Conservation (phyloP, 1,140 invertebrate genomes). For the Carposina sasakii region DNA sequence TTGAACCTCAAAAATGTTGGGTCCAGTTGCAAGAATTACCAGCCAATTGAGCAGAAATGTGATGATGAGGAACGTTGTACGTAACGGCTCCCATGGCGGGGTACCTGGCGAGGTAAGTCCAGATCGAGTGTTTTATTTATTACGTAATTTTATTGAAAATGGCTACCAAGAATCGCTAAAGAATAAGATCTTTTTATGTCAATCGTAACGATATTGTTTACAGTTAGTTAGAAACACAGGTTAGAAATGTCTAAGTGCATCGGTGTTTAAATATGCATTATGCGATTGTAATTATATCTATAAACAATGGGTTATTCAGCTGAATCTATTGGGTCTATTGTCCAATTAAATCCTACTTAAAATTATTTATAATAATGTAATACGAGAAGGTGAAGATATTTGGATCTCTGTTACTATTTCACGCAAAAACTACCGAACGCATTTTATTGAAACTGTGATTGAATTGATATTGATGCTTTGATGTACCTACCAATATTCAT, state of each 20-base stretch:
- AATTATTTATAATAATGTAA: too few species aligned
- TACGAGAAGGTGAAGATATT: too few species aligned
- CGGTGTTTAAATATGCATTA: too few species aligned
- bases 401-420: too few species aligned
- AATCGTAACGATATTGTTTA: neutral
- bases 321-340: too few species aligned
- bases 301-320: too few species aligned
- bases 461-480: too few species aligned
- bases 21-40: constrained; percentile 38
- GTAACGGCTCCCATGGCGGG: constrained; percentile 75
- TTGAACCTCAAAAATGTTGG: constrained; percentile 39
- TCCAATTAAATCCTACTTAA: too few species aligned
- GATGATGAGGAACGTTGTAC: constrained; percentile 69
- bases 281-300: too few species aligned
- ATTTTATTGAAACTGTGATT: too few species aligned
- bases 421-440: too few species aligned
- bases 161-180: neutral
- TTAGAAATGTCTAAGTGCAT: neutral
- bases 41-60: constrained; percentile 63
- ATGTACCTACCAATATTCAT: too few species aligned
- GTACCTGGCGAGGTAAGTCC: constrained; percentile 75
- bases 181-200: neutral
- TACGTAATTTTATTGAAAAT: constrained; percentile 28
- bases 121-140: constrained; percentile 18
- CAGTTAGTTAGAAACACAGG: neutral